Percentiles rank a stretch among this genome's conserved stretches.
These are phyloP conservation scores for Ariopsis seemanni DNA, from an alignment of 2,113 vertebrate genomes.

Conservation along the genomic window DNA sequence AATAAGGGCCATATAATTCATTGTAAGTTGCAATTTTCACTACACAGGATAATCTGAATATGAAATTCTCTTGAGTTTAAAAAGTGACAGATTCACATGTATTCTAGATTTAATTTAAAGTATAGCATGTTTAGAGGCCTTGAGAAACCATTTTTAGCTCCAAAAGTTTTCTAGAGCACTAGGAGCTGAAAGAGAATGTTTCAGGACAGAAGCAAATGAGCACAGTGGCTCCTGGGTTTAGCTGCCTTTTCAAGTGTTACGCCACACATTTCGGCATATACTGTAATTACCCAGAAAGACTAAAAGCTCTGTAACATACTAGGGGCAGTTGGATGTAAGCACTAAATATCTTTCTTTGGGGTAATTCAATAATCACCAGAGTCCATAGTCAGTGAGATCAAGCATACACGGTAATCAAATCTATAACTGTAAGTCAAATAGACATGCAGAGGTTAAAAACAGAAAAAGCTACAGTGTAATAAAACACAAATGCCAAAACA, in stretches of 20 bases:
- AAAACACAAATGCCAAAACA: not conserved
- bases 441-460: not conserved
- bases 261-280: not conserved
- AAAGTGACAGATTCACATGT: not conserved
- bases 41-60: not conserved
- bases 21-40: not conserved
- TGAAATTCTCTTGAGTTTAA: not conserved
- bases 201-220: not conserved
- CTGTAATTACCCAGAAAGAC: not conserved
- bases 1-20: not conserved
- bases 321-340: not conserved
- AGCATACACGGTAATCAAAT: not conserved
- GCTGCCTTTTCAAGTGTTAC: not conserved
- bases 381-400: not conserved
- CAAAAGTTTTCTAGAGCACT: not conserved
- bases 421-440: not conserved
- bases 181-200: not conserved
- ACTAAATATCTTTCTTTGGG: not conserved
- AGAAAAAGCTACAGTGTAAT: not conserved
- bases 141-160: not conserved
- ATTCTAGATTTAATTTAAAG: not conserved
- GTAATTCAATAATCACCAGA: not conserved
- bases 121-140: not conserved
- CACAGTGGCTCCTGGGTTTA: not conserved
- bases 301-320: not conserved